A percentile compares a stretch with the other conserved stretches of the same genome.
phyloP scores from a whole-genome alignment of 2,888 invertebrate genomes.

The Acronicta leporina region DNA sequence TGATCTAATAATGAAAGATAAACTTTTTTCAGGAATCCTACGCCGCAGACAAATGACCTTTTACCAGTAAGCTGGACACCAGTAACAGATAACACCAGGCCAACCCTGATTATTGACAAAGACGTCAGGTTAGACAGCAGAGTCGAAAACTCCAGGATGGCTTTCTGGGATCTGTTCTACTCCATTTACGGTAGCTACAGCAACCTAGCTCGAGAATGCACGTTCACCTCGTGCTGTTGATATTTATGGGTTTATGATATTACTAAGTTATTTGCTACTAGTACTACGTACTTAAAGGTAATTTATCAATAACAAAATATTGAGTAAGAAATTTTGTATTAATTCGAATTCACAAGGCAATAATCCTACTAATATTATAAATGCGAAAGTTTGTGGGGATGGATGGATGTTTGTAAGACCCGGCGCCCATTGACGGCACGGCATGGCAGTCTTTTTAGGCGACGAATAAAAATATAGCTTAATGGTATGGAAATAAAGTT shows the following conservation, averaged over 20 bases:
- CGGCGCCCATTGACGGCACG: too few relatives aligned
- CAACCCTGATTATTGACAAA: slow-evolving; percentile 75
- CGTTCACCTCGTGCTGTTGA: slow-evolving; percentile 43
- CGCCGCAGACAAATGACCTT: slow-evolving; percentile 66
- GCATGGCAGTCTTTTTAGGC: too few relatives aligned
- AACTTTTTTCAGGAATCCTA: slow-evolving; percentile 75
- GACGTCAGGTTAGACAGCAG: slow-evolving; percentile 69
- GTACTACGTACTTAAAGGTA: too few relatives aligned
- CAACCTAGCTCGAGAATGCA: slow-evolving; percentile 68
- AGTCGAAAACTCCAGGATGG: slow-evolving; percentile 75
- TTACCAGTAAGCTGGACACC: slow-evolving; percentile 74
- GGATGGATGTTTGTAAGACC: too few relatives aligned
- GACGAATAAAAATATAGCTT: too few relatives aligned
- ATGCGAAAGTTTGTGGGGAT: too few relatives aligned
- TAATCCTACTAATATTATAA: too few relatives aligned
- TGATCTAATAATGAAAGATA: not conserved
- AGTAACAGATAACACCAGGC: slow-evolving; percentile 66
- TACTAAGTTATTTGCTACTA: too few relatives aligned
- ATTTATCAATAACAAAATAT: slow-evolving; percentile 18
- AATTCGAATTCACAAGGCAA: too few relatives aligned
- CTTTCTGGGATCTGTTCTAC: slow-evolving; percentile 84
- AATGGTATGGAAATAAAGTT: too few relatives aligned
- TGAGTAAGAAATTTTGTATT: slow-evolving; percentile 10
- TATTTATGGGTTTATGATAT: slow-evolving; percentile 7
- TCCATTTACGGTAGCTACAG: slow-evolving; percentile 72